Conservation (phyloP, 92 coral and sea anemone species). For the Hydrozoanthus gracilis region DNA sequence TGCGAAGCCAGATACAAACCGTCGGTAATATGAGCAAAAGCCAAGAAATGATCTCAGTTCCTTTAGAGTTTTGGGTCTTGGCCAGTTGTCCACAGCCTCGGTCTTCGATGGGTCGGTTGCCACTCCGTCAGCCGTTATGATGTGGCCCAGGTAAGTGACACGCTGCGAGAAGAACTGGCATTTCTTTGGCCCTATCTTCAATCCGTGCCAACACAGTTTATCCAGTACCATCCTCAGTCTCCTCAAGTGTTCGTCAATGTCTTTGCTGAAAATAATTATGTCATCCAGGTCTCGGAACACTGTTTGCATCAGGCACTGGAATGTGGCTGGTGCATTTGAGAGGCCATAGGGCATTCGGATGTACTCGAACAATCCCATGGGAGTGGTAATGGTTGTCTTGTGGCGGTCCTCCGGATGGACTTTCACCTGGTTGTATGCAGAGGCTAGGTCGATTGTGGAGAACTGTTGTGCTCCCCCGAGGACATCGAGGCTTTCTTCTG, state of each 20-base stretch:
- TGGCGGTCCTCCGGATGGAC: constrained; percentile 40
- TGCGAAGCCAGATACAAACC: neutral
- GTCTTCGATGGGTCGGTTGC: neutral
- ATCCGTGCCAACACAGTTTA: constrained; percentile 47
- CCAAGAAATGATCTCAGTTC: constrained; percentile 19
- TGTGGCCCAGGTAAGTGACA: constrained; percentile 4
- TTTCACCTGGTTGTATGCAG: constrained; percentile 55
- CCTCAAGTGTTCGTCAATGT: constrained; percentile 32
- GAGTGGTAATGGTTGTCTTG: constrained; percentile 68
- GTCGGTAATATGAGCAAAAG: neutral
- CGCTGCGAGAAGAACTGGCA: constrained; percentile 8
- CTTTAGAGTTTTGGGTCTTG: neutral
- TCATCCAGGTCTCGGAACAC: constrained; percentile 61
- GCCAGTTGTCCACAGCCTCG: neutral
- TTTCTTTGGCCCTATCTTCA: constrained; percentile 44
- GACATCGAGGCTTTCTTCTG: constrained; percentile 47
- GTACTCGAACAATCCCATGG: constrained; percentile 60
- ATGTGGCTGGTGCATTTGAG: constrained; percentile 53
- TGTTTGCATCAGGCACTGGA: constrained; percentile 57
- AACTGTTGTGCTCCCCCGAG: constrained; percentile 57
- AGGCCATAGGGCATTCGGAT: constrained; percentile 54
- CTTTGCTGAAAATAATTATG: constrained; percentile 50
- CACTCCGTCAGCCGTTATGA: neutral
- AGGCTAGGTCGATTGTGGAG: constrained; percentile 56
- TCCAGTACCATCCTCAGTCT: constrained; percentile 42